Evolutionary conservation across 2,888 invertebrate genomes (phyloP), one percentile per base, ranked within the genome.

Genomic region (Spodoptera exigua): DNA sequence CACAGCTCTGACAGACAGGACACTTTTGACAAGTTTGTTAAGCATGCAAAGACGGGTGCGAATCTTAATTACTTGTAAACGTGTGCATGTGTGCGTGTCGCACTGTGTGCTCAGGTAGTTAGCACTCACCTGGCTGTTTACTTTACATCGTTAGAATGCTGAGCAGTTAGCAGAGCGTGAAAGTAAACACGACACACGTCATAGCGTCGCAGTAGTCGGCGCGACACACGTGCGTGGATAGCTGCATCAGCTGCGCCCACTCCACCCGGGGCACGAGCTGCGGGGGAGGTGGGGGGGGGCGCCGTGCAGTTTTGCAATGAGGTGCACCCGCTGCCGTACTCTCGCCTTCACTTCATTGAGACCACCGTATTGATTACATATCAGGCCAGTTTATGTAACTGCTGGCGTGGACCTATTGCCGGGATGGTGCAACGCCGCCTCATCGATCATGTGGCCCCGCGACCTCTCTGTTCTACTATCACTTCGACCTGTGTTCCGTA

Each of bases 351-450:
- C 36, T 17, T 32, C 45, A 43, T 39, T 11, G 64, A 70, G 55
- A 49, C 40, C 64, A 40, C 34, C 14, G 41, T 51, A 56, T 63
- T 14, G 64, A 14, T 70, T 66, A 64, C 51, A 56, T 56, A 63
- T 63, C 64, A 41, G 17, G 40, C 43, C 36, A 41, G 47, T 56
- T 56, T 66, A 66, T 56, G 39, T 66, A 70, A 70, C 46, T 16
- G 44, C 48, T 34, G 45, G 45, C 35, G 63, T 45, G 40, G 41
- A 14, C 36, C 37, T 45, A 3, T 10, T 17, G 63, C 48, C 36
- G 54, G 47, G 47, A 43, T 63, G 56, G 40, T 37, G 70, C 48
- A 47, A 64, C 16, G 14, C 32, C 0, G n/a, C 7, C n/a, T 16
- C 60, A 45, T 32, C 44, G 18, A 7, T 18, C 39, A 48, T 48